A percentile compares a stretch with the other conserved stretches of the same genome.
These are phyloP conservation scores for Calameuta pallipes DNA, from an alignment of 2,888 invertebrate genomes.

Conservation along the genomic window DNA sequence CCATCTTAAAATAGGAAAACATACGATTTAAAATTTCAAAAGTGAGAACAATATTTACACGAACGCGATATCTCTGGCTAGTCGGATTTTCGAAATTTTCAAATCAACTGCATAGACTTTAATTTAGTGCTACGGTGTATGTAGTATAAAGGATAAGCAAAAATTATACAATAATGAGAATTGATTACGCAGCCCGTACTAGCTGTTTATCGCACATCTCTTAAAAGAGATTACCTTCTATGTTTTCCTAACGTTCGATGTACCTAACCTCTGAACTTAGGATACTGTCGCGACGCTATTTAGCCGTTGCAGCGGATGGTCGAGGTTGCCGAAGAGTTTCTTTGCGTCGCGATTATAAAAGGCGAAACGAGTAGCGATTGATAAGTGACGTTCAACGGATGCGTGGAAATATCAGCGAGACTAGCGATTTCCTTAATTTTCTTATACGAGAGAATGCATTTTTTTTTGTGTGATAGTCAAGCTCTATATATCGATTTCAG, in stretches of 20 bases:
- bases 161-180: not conserved
- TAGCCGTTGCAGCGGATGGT: not conserved
- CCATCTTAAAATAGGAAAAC: not conserved
- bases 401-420: not conserved
- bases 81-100: not conserved
- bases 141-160: not conserved
- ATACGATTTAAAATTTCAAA: not conserved
- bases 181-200: not conserved
- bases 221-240: not conserved
- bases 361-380: not conserved
- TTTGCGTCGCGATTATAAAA: not conserved
- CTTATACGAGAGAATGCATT: not conserved
- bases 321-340: not conserved
- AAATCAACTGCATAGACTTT: not conserved
- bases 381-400: not conserved
- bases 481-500: constrained; percentile 31
- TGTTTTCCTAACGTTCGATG: not conserved
- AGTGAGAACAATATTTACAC: not conserved
- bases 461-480: constrained; percentile 32
- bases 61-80: not conserved
- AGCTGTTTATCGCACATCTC: not conserved
- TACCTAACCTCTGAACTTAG: not conserved
- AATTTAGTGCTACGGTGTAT: not conserved
- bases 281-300: not conserved
- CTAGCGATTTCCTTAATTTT: not conserved